These are phyloP conservation scores for Lophotriccus pileatus DNA, from an alignment of 2,797 vertebrate species.

Conservation along the genomic window DNA sequence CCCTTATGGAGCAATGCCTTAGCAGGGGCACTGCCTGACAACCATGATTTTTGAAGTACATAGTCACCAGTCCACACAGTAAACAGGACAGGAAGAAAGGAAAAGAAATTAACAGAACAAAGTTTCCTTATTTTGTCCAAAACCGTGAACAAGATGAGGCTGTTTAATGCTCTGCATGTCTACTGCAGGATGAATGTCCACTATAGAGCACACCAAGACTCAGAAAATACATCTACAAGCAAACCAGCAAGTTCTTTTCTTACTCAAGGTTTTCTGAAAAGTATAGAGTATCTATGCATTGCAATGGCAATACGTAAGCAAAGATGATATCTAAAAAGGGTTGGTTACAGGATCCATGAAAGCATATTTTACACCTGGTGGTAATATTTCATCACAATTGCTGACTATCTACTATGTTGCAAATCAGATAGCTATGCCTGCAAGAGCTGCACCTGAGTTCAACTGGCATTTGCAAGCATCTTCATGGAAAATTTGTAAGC, in stretches of 20 bases:
- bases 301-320: background rate
- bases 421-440: background rate
- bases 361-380: background rate
- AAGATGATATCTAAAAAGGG: background rate
- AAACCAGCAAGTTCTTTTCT: background rate
- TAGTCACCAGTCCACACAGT: background rate
- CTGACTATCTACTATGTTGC: background rate
- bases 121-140: background rate
- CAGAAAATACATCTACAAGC: background rate
- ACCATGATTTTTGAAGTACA: background rate
- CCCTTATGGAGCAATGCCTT: background rate
- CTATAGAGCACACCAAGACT: background rate
- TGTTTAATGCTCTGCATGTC: background rate
- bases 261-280: background rate
- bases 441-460: background rate
- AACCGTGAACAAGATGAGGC: background rate
- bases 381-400: background rate
- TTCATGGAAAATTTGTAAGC: background rate
- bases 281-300: background rate
- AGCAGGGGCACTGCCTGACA: background rate
- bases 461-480: background rate
- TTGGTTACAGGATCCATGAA: background rate
- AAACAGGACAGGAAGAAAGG: background rate
- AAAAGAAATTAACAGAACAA: background rate
- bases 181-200: background rate